phyloP scores from a whole-genome alignment of 2,797 vertebrate species.

The Pseudochromis fuscus region DNA sequence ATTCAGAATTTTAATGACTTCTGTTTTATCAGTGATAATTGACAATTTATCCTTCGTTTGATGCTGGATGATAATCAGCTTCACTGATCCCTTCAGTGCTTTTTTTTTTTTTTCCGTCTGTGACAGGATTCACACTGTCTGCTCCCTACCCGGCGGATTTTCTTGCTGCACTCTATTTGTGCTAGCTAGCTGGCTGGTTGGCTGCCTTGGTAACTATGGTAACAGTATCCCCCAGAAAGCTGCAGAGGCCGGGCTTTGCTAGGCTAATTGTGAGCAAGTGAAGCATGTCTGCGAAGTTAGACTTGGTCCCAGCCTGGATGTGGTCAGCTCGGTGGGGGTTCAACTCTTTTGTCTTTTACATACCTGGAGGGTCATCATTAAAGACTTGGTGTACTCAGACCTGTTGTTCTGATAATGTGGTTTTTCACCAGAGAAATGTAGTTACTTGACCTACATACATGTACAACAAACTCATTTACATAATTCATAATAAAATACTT shows the following conservation, averaged over 20 bases:
- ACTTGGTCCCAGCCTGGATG: constrained; percentile 17
- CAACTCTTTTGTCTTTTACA: neutral
- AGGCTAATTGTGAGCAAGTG: constrained; percentile 76
- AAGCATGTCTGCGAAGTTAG: constrained; percentile 71
- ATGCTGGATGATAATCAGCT: neutral
- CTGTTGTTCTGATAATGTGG: constrained; percentile 5
- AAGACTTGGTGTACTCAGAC: constrained; percentile 7
- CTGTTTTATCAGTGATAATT: constrained; percentile 12
- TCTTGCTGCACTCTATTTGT: constrained; percentile 69
- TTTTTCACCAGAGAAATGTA: neutral
- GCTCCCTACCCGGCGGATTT: constrained; percentile 55
- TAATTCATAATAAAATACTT: neutral
- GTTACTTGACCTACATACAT: constrained; percentile 10
- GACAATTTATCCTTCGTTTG: constrained; percentile 17
- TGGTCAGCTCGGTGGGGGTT: constrained; percentile 8
- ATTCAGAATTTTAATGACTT: neutral
- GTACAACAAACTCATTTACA: neutral
- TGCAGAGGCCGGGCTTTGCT: constrained; percentile 59
- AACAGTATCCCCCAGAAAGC: constrained; percentile 77
- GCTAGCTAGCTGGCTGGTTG: constrained; percentile 73
- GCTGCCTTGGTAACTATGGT: constrained; percentile 79
- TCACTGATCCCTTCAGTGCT: constrained; percentile 4
- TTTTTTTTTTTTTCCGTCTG: constrained; percentile 45
- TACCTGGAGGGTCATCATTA: constrained; percentile 1
- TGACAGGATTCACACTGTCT: constrained; percentile 43